A percentile compares a stretch with the other conserved stretches of the same genome.
Evolutionary conservation across 2,888 invertebrate species (phyloP).

Genomic region (Drosophila setosimentum): DNA sequence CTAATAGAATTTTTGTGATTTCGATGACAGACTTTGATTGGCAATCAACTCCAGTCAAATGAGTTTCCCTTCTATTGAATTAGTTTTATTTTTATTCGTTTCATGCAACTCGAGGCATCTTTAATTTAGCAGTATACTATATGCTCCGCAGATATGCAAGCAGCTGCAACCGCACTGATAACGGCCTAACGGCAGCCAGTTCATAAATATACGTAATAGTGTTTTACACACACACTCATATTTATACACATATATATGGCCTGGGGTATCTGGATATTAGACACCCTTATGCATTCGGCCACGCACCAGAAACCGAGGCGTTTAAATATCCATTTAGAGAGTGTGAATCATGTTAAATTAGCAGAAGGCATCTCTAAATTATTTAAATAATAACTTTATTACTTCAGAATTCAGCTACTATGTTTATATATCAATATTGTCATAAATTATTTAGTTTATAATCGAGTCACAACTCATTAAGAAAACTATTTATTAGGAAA

Average conservation of each 20-base stretch:
- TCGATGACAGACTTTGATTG: slow-evolving; percentile 63
- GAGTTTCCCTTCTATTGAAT: slow-evolving; percentile 52
- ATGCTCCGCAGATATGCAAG: slow-evolving; percentile 5
- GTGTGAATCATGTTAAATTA: background rate
- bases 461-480: background rate
- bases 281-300: slow-evolving; percentile 61
- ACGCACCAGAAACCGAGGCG: slow-evolving; percentile 4
- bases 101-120: background rate
- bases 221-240: no score
- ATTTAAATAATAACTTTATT: background rate
- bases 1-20: slow-evolving; percentile 75
- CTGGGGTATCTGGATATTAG: slow-evolving; percentile 28
- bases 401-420: background rate
- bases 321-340: background rate
- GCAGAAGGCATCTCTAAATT: background rate
- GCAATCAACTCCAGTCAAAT: slow-evolving; percentile 79
- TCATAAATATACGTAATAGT: slow-evolving; percentile 26
- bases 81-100: slow-evolving; percentile 36
- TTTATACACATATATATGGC: no score
- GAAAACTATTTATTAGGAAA: background rate
- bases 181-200: slow-evolving; percentile 17
- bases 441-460: background rate
- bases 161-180: slow-evolving; percentile 56
- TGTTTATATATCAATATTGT: background rate
- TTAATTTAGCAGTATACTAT: background rate